A percentile compares a stretch with the other conserved stretches of the same genome.
Evolutionary conservation across 2,888 invertebrate genomes (phyloP).

Genomic region (Agrypnus murinus): DNA sequence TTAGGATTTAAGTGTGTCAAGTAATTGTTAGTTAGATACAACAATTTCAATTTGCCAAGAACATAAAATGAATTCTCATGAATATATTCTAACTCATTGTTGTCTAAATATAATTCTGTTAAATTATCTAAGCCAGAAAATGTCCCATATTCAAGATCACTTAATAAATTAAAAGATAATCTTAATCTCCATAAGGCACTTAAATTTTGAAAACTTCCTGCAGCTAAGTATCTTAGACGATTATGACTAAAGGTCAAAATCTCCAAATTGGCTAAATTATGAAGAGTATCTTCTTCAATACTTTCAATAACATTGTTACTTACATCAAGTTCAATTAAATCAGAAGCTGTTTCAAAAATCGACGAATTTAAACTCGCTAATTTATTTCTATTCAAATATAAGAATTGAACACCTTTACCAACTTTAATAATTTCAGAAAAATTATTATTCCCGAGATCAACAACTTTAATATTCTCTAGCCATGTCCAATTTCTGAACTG

Average conservation of each 20-base stretch:
- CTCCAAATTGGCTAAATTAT: constrained; percentile 34
- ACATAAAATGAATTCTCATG: constrained; percentile 44
- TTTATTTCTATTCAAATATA: constrained; percentile 20
- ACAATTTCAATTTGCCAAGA: constrained; percentile 31
- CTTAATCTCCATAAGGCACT: constrained; percentile 24
- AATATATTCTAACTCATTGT: constrained; percentile 30
- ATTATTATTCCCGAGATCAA: constrained; percentile 21
- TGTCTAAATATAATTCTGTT: constrained; percentile 25
- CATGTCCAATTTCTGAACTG: constrained; percentile 2
- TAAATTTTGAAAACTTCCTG: constrained; percentile 33
- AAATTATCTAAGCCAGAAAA: constrained; percentile 45
- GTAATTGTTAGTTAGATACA: constrained; percentile 35
- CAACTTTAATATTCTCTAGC: constrained; percentile 13
- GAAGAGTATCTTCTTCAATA: constrained; percentile 39
- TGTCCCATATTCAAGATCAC: constrained; percentile 37
- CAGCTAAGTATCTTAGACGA: constrained; percentile 19
- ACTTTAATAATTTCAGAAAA: constrained; percentile 14
- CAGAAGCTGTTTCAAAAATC: constrained; percentile 8
- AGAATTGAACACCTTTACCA: neutral
- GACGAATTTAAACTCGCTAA: constrained; percentile 15
- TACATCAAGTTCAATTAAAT: constrained; percentile 42
- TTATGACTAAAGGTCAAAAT: constrained; percentile 41
- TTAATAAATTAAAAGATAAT: constrained; percentile 35
- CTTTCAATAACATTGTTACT: constrained; percentile 36
- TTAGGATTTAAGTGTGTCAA: constrained; percentile 16